phyloP scores from a whole-genome alignment of 2,113 vertebrate species.

The Todiramphus saurophagus region DNA sequence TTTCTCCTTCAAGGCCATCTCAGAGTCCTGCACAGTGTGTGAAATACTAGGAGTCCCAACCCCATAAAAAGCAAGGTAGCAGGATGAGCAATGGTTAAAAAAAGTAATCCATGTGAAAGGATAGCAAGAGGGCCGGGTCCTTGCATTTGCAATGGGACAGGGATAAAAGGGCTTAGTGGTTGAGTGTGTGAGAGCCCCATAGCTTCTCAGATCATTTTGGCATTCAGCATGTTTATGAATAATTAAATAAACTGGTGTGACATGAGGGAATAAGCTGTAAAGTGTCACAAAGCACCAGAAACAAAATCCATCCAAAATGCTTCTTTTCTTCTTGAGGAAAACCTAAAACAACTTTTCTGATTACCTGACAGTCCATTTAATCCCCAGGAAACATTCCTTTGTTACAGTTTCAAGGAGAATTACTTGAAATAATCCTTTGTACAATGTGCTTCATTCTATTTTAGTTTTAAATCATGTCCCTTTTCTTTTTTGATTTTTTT shows the following conservation, averaged over 20 bases:
- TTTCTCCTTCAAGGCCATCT: background rate
- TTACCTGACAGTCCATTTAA: slow-evolving; percentile 87
- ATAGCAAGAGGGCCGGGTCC: background rate
- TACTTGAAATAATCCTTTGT: slow-evolving; percentile 88
- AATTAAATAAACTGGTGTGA: slow-evolving; percentile 76
- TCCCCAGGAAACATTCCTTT: slow-evolving; percentile 85
- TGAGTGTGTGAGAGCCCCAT: slow-evolving; percentile 51
- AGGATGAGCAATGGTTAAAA: background rate
- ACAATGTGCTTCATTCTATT: slow-evolving; percentile 79
- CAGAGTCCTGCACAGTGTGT: background rate
- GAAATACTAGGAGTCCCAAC: background rate
- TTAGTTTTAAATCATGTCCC: slow-evolving; percentile 81
- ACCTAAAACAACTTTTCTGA: slow-evolving; percentile 84
- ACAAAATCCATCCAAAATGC: slow-evolving; percentile 79
- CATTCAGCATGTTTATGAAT: slow-evolving; percentile 76
- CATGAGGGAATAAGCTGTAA: slow-evolving; percentile 80
- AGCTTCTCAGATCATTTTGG: slow-evolving; percentile 65
- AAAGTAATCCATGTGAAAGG: background rate
- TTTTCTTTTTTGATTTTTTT: slow-evolving; percentile 77
- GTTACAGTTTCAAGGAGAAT: slow-evolving; percentile 86
- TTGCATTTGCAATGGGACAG: background rate
- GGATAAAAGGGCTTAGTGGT: slow-evolving; percentile 62
- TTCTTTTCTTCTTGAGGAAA: slow-evolving; percentile 79
- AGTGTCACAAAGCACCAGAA: slow-evolving; percentile 78
- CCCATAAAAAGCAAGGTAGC: background rate